Conservation (phyloP, 92 coral and sea anemone genomes). For the Pocillopora meandrina region DNA sequence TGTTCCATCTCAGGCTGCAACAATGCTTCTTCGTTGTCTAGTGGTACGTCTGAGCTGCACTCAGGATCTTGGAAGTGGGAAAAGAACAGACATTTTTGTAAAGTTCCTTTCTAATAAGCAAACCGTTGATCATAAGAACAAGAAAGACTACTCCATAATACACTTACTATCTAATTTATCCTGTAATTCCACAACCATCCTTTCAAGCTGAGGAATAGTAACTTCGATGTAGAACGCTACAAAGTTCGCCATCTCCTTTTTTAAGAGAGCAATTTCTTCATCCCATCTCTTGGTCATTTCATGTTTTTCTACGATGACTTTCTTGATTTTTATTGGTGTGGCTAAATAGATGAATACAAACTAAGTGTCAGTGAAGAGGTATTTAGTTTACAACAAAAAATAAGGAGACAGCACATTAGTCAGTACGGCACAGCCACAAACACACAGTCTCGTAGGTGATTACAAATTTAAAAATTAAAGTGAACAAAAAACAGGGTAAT, state of each 20-base stretch:
- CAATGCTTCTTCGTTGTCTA: background rate
- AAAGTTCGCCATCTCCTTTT: constrained; percentile 50
- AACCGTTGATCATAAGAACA: background rate
- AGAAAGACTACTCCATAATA: background rate
- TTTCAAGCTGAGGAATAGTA: constrained; percentile 3
- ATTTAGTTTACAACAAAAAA: background rate
- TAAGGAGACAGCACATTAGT: background rate
- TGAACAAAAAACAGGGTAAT: too few relatives aligned
- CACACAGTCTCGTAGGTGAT: too few relatives aligned
- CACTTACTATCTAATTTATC: background rate
- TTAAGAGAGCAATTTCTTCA: constrained; percentile 44
- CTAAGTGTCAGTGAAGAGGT: too few relatives aligned
- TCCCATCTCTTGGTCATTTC: constrained; percentile 48
- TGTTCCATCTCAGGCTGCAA: background rate
- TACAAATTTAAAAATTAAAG: too few relatives aligned
- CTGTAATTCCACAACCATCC: background rate
- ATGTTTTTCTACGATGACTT: constrained; percentile 36
- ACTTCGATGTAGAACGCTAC: constrained; percentile 24
- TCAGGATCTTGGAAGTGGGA: background rate
- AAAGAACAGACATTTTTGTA: background rate
- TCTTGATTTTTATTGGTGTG: constrained; percentile 46
- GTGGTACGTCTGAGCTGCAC: background rate
- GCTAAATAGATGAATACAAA: constrained; percentile 9
- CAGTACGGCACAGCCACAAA: too few relatives aligned
- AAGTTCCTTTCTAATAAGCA: too few relatives aligned